Base-by-base conservation (phyloP, 2,797 vertebrate genomes). In the Miichthys miiuy region DNA sequence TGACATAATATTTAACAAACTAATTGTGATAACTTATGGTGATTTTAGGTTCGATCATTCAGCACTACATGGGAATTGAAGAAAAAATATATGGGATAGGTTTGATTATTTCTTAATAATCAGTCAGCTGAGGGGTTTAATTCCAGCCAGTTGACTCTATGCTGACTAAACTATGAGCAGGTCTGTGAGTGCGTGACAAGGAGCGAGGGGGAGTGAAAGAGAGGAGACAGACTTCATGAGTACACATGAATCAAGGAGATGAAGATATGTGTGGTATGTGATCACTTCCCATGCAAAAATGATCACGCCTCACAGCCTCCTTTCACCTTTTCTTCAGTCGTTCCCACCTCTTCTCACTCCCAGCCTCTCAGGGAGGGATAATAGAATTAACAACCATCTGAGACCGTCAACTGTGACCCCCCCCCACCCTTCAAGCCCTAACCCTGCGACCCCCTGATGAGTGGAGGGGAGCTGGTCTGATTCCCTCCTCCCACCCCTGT, bases 321-420 rank as follows among this genome's bases (percentile, higher is more conserved):
- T 78, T 80, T 84, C 78, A 83, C 78, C 79, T 83, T 82, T 86
- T 58, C 80, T 87, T 63, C 68, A 34, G 51, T 56, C 60, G 2
- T 41, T 41, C 69, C 85, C 84, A 30, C 76, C 72, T 79, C 56
- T 47, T 80, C 87, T 75, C 72, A 38, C 77, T 75, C 71, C 79
- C 65, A 55, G 74, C 65, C 81, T 91, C 83, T 92, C 78, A 83
- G 88, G 79, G 89, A 79, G 75, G 80, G 72, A 91, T 93, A 93
- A 94, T 90, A 91, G 89, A 93, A 94, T 93, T 91, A 94, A 91
- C 90, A 89, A 87, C 77, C 88, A 88, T 80, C 52, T 83, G 87
- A 80, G 80, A 87, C 72, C 41, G 38, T 88, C 87, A 89, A 89
- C 82, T 67, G 46, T 84, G 82, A 92, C 72, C 71, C 81, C 67